Conservation (phyloP, 2,797 vertebrate species). For the Ctenopoma multispine region DNA sequence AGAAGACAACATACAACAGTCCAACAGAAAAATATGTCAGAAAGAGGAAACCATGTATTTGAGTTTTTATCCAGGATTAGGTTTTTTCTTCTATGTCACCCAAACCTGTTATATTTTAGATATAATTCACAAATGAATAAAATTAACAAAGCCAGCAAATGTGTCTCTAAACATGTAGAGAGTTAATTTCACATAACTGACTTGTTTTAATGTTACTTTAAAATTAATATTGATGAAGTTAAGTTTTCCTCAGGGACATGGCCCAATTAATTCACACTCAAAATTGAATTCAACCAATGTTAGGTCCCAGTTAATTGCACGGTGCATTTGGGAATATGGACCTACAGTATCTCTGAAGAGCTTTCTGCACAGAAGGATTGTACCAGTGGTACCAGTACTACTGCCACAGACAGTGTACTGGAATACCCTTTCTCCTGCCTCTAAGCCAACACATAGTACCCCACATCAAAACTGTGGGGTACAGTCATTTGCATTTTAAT, state of each 20-base stretch:
- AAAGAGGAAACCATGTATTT: not conserved
- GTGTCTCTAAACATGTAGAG: constrained; percentile 9
- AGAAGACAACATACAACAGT: not conserved
- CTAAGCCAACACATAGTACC: not conserved
- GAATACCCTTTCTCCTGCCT: not conserved
- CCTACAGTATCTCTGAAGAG: constrained; percentile 39
- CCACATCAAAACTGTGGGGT: not conserved
- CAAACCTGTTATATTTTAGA: too few relatives aligned
- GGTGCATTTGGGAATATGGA: constrained; percentile 51
- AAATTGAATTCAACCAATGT: constrained; percentile 56
- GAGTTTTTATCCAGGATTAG: too few relatives aligned
- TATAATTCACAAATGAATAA: not conserved
- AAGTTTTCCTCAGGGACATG: constrained; percentile 28
- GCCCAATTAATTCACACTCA: constrained; percentile 41
- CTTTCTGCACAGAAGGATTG: not conserved
- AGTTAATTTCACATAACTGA: constrained; percentile 24
- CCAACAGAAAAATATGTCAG: not conserved
- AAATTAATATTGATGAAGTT: constrained; percentile 28
- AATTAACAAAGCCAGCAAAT: constrained; percentile 4
- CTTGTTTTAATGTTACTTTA: constrained; percentile 37
- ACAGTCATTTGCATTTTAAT: constrained; percentile 5
- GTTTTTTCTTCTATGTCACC: too few relatives aligned
- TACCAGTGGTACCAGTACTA: constrained; percentile 4
- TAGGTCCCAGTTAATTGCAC: constrained; percentile 51
- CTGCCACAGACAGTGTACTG: not conserved